Evolutionary conservation across 2,113 vertebrate species (phyloP).

Genomic region (Halcyon malimbica): DNA sequence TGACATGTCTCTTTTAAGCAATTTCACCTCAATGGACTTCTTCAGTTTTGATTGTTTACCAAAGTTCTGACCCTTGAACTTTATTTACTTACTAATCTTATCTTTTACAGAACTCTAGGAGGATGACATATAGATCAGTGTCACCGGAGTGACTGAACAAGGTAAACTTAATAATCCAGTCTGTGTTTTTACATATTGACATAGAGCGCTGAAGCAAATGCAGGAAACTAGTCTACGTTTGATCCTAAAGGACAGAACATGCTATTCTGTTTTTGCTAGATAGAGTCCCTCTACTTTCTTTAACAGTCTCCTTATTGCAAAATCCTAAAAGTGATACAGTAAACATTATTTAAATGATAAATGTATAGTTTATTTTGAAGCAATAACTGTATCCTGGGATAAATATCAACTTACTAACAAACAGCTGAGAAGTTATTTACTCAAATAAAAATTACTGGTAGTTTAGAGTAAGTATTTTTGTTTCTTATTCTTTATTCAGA

Average conservation of each 20-base stretch:
- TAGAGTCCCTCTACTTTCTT: neutral
- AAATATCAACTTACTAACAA: neutral
- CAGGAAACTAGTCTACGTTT: neutral
- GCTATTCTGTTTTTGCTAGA: neutral
- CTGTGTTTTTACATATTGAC: slow-evolving; percentile 47
- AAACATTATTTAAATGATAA: neutral
- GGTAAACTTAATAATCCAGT: slow-evolving; percentile 27
- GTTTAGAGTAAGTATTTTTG: neutral
- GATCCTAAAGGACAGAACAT: slow-evolving; percentile 27
- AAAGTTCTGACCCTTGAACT: neutral
- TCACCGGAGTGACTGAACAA: slow-evolving; percentile 25
- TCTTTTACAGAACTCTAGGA: slow-evolving; percentile 8
- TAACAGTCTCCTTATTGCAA: neutral
- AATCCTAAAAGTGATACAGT: neutral
- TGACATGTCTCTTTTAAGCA: neutral
- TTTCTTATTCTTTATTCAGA: neutral
- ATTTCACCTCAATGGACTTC: slow-evolving; percentile 9
- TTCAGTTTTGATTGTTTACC: neutral
- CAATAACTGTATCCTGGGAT: neutral
- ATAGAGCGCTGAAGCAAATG: slow-evolving; percentile 13
- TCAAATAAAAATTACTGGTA: neutral
- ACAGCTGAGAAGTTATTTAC: neutral
- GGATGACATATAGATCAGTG: slow-evolving; percentile 1
- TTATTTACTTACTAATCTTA: slow-evolving; percentile 53
- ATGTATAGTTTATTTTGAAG: neutral